A percentile compares a stretch with the other conserved stretches of the same genome.
Evolutionary conservation across 2,113 vertebrate species (phyloP).

Genomic region (Tupaia chinensis): DNA sequence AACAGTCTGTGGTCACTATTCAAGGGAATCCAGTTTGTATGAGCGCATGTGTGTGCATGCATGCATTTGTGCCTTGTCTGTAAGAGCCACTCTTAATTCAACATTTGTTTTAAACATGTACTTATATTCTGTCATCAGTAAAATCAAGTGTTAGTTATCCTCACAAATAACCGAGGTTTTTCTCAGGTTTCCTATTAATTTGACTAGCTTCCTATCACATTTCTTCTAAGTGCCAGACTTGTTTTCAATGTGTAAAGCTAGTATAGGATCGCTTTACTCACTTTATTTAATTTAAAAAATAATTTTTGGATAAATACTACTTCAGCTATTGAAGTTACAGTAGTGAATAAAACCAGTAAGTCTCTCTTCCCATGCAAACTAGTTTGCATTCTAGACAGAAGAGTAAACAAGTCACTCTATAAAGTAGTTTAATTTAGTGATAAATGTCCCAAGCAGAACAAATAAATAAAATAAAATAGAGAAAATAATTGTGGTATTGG

Average conservation of each 20-base stretch:
- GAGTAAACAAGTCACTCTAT: neutral
- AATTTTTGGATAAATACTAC: neutral
- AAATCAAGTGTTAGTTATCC: neutral
- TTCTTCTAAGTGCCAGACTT: neutral
- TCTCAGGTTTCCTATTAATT: neutral
- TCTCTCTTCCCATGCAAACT: neutral
- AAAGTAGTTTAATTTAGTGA: neutral
- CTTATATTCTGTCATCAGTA: neutral
- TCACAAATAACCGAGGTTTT: neutral
- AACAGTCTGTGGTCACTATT: neutral
- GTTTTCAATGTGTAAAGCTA: neutral
- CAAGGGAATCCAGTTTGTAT: neutral
- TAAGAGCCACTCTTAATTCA: neutral
- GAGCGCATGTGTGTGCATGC: neutral
- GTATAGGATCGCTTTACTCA: neutral
- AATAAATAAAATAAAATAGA: neutral
- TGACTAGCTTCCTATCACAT: neutral
- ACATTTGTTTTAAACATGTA: neutral
- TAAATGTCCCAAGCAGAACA: neutral
- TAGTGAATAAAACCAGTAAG: neutral
- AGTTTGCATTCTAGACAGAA: neutral
- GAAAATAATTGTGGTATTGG: neutral
- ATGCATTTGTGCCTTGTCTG: neutral
- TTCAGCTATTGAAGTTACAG: neutral
- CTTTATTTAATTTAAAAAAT: neutral